Evolutionary conservation across 2,113 vertebrate species (phyloP).

Genomic region (Colius striatus): DNA sequence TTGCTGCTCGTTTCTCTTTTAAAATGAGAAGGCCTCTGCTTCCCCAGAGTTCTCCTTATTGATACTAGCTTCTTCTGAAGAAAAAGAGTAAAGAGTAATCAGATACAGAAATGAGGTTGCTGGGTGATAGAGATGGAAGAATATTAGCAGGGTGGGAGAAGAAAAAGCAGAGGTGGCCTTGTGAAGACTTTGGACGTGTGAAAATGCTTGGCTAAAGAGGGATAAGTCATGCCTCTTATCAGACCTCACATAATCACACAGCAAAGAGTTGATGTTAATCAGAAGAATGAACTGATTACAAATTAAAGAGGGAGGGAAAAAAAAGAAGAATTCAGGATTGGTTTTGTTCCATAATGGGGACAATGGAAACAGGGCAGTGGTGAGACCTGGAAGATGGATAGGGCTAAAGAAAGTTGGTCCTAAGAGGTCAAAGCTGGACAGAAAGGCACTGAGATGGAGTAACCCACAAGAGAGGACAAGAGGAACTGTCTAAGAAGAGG

Average conservation of each 20-base stretch:
- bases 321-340: neutral
- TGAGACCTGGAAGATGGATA: neutral
- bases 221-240: rapidly evolving
- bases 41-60: neutral
- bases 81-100: rapidly evolving
- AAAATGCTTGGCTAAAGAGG: neutral
- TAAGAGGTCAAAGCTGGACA: neutral
- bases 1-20: neutral
- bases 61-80: neutral
- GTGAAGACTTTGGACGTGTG: neutral
- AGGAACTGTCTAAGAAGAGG: neutral
- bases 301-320: neutral
- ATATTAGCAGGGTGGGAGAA: neutral
- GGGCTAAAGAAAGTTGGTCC: neutral
- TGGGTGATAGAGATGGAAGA: neutral
- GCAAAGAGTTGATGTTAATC: neutral
- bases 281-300: neutral
- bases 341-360: neutral
- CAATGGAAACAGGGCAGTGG: neutral
- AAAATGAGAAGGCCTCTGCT: rapidly evolving
- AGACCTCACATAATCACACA: neutral
- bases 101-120: neutral
- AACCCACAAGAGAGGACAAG: neutral
- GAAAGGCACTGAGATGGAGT: neutral
- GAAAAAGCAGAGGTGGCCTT: neutral